phyloP scores from a whole-genome alignment of 2,888 invertebrate genomes.

The Caenorhabditis sp. region DNA sequence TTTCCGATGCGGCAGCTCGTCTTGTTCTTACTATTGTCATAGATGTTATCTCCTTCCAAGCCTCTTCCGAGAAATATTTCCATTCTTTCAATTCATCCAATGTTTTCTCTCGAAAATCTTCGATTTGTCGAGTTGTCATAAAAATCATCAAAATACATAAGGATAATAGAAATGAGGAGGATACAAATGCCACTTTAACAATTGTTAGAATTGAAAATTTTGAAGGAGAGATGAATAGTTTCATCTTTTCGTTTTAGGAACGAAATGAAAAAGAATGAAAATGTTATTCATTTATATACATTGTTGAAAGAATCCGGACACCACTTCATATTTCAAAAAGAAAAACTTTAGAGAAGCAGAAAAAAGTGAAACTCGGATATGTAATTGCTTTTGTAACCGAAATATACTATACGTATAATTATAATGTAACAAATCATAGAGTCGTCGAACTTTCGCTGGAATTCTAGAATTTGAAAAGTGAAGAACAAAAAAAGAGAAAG shows the following conservation, averaged over 20 bases:
- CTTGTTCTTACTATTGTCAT: constrained; percentile 13
- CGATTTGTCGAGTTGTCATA: constrained; percentile 27
- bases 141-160: constrained; percentile 29
- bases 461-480: neutral
- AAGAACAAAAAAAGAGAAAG: no score
- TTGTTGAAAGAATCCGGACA: neutral
- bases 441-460: neutral
- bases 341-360: neutral
- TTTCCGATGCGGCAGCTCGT: constrained; percentile 10
- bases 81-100: constrained; percentile 42
- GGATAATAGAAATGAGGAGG: constrained; percentile 25
- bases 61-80: constrained; percentile 39
- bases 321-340: neutral
- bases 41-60: constrained; percentile 32
- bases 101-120: constrained; percentile 27
- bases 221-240: neutral
- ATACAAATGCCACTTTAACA: constrained; percentile 19
- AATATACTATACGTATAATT: neutral
- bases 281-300: constrained; percentile 3
- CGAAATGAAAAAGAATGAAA: neutral
- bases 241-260: neutral
- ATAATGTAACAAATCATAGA: neutral
- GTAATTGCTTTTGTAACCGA: neutral
- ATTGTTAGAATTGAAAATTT: constrained; percentile 11
- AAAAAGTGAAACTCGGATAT: constrained; percentile 1